Percentiles rank a stretch among this genome's conserved stretches.
Evolutionary conservation across 1,140 invertebrate species (phyloP).

Genomic region (Drosophila guanche): DNA sequence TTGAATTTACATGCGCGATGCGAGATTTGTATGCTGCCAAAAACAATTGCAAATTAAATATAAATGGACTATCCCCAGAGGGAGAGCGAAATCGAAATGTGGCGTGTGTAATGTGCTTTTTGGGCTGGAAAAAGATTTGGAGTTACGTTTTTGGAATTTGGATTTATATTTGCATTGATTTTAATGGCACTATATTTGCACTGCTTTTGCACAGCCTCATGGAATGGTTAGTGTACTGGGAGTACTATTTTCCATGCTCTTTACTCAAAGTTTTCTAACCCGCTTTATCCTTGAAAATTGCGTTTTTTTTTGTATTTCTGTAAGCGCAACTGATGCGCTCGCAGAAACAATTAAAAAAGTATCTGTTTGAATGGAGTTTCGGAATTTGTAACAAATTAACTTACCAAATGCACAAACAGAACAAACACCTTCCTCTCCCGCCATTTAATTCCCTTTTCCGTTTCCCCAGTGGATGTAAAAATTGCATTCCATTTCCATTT

Average conservation of each 20-base stretch:
- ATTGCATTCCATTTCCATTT: background rate
- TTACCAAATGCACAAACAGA: too few relatives aligned
- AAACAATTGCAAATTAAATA: conserved; percentile 61
- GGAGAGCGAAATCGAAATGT: conserved; percentile 1
- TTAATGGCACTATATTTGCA: background rate
- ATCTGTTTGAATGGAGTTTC: too few relatives aligned
- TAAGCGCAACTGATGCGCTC: too few relatives aligned
- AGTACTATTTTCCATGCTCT: too few relatives aligned
- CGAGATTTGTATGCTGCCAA: conserved; percentile 26
- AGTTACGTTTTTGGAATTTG: conserved; percentile 36
- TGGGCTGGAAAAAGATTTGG: background rate
- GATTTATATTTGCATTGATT: conserved; percentile 23
- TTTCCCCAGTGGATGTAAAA: background rate
- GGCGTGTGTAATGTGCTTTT: conserved; percentile 10
- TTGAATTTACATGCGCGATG: conserved; percentile 40
- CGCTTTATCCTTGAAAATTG: too few relatives aligned
- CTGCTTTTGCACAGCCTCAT: background rate
- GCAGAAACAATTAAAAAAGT: too few relatives aligned
- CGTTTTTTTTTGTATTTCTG: too few relatives aligned
- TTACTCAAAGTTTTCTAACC: too few relatives aligned
- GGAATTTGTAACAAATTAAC: too few relatives aligned
- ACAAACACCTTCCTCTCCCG: too few relatives aligned
- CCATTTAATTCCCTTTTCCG: too few relatives aligned
- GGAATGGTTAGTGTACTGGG: too few relatives aligned
- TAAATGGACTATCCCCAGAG: conserved; percentile 9